These are phyloP conservation scores for Enteromius mattozi DNA, from an alignment of 2,797 vertebrate genomes.

Conservation along the genomic window DNA sequence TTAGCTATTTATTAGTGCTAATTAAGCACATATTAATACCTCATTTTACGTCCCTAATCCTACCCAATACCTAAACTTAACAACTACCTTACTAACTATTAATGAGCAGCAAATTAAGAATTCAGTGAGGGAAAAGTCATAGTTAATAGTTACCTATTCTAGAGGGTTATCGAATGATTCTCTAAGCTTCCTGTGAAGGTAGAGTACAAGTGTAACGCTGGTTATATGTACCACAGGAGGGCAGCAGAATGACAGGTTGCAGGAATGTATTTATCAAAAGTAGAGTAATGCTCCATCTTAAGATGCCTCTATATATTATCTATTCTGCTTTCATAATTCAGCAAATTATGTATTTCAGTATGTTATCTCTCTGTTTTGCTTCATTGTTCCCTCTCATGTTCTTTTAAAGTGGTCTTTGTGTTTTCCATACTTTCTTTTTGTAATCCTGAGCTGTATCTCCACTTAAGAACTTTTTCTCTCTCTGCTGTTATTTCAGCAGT, in stretches of 20 bases:
- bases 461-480: not conserved
- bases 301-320: not conserved
- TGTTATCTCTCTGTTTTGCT: not conserved
- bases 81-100: too few relatives aligned
- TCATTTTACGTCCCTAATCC: too few relatives aligned
- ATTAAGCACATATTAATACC: too few relatives aligned
- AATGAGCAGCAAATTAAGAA: too few relatives aligned
- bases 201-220: not conserved
- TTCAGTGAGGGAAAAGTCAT: too few relatives aligned
- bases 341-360: not conserved
- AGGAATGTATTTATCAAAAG: constrained; percentile 19
- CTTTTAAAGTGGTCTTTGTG: not conserved
- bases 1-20: too few relatives aligned
- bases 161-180: not conserved
- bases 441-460: not conserved
- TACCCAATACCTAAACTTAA: too few relatives aligned
- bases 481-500: not conserved
- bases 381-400: not conserved
- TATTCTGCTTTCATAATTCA: not conserved
- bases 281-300: not conserved
- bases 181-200: not conserved
- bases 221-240: constrained; percentile 73
- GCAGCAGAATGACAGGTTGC: constrained; percentile 77
- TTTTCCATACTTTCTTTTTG: not conserved
- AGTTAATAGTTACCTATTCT: too few relatives aligned